Evolutionary conservation across 2,113 vertebrate species (phyloP), one percentile per base, ranked within the genome.

Genomic region (Vireo altiloquus): DNA sequence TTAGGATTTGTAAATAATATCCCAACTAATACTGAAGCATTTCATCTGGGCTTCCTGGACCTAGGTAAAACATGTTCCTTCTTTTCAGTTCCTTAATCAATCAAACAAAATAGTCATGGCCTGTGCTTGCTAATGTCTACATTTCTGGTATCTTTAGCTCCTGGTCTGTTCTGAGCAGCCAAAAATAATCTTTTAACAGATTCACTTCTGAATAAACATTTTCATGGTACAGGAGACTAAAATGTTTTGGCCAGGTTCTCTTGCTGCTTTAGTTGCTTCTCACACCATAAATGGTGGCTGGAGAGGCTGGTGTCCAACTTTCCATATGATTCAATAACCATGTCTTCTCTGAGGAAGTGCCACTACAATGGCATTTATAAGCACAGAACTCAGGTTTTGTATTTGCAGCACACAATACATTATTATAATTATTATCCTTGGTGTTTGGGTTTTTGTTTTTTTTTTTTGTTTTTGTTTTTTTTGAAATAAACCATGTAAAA

Each of bases 271-370:
- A 56, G 60, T 27, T 81, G 25, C 33, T 71, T 53, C 44, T 79
- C 20, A 53, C 23, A 46, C 6, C 17, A 63, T 30, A 49, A 71
- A 68, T 30, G 8, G 20, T 53, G 44, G 10, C 33, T 68, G 40
- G 31, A 82, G 21, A 66, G 4, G 12, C 5, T 81, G 10, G 50
- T 0, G 0, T 76, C 44, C 18, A 47, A 14, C 76, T 82, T 88
- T 74, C 59, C 3, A 4, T 20, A 35, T 7, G 10, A 81, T 6
- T 70, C 50, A 66, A 40, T 64, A 71, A 70, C 8, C 6, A 13
- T 14, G 6, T 27, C 3, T 56, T 89, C 16, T 89, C 44, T 25
- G 16, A 37, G 27, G 5, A 81, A 78, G 52, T 31, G 52, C 14
- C 21, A 71, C 33, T 47, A 12, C 7, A 31, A 42, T 37, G 56